Base-by-base conservation (phyloP, 2,797 vertebrate genomes). In the Pangasius krempfi region DNA sequence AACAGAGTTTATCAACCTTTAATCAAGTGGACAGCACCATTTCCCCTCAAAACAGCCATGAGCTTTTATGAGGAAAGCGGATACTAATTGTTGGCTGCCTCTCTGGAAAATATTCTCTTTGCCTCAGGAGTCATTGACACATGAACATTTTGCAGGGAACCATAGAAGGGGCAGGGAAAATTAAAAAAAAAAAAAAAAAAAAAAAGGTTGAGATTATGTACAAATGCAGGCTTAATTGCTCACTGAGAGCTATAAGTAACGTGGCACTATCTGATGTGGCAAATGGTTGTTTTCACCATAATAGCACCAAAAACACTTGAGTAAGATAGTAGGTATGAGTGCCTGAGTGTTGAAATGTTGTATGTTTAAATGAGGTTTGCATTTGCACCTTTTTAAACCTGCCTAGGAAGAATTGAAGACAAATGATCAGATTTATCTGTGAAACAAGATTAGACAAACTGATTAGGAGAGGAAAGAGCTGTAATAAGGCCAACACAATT, bases 61-160 rank as follows among this genome's bases (percentile, higher is more conserved):
- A 79, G 56, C 37, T 81, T 86, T 89, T 89, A 78, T 76, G 56
- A 89, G 40, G 30, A 20, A 33, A 27, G 20, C 25, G 62, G 81
- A 86, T 86, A 86, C 78, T 64, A 78, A 89, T 88, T 85, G 84
- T 60, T 87, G 58, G 75, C 80, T 70, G 25, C 47, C 40, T 70
- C 68, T 73, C 78, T 86, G 84, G 80, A 88, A 89, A 90, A 86
- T 87, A 68, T 87, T 85, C 52, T 50, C 50, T 30, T 86, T 80
- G 86, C 88, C 86, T 86, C 78, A 64, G 87, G 62, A 89, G 76
- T 84, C 85, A 87, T 66, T 72, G 88, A 89, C 62, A 84, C 52
- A n/a, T 73, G 62, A 87, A 86, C 58, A 22, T 56, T 81, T 88
- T 90, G 60, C 40, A 70, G 64, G 62, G 12, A 33, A 84, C 56